phyloP scores from a whole-genome alignment of 2,797 vertebrate genomes.

The Halcyon leucocephala region DNA sequence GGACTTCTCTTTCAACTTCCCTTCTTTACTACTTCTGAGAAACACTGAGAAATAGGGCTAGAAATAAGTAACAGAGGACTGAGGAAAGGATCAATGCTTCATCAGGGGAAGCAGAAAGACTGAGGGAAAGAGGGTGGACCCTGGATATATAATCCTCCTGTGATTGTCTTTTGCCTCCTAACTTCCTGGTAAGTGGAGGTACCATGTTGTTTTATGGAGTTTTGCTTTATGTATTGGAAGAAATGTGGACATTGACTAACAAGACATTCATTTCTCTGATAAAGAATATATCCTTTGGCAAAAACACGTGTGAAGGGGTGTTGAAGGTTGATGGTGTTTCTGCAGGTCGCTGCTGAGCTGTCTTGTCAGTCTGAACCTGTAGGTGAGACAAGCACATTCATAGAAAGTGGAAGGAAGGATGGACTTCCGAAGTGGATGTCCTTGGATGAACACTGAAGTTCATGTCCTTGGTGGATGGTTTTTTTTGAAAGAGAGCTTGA shows the following conservation, averaged over 20 bases:
- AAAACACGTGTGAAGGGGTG: accelerated
- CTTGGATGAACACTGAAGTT: background rate
- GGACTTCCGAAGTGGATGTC: background rate
- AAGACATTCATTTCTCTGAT: background rate
- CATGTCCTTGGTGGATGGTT: background rate
- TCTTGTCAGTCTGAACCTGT: background rate
- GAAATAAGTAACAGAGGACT: background rate
- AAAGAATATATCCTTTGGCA: background rate
- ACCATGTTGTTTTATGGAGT: background rate
- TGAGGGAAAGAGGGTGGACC: background rate
- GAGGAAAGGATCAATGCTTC: background rate
- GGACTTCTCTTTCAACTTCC: background rate
- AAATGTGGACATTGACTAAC: background rate
- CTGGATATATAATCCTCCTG: background rate
- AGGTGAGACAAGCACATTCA: background rate
- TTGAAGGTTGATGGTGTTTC: background rate
- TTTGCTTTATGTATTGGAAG: background rate
- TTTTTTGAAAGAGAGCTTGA: background rate
- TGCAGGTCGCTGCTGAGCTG: background rate
- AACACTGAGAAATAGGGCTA: background rate
- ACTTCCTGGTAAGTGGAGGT: background rate
- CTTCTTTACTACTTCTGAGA: background rate
- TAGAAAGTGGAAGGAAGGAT: background rate
- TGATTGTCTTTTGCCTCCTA: background rate
- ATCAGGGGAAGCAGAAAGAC: background rate